phyloP scores from a whole-genome alignment of 2,113 vertebrate genomes.

The Cephalopholis sonnerati region DNA sequence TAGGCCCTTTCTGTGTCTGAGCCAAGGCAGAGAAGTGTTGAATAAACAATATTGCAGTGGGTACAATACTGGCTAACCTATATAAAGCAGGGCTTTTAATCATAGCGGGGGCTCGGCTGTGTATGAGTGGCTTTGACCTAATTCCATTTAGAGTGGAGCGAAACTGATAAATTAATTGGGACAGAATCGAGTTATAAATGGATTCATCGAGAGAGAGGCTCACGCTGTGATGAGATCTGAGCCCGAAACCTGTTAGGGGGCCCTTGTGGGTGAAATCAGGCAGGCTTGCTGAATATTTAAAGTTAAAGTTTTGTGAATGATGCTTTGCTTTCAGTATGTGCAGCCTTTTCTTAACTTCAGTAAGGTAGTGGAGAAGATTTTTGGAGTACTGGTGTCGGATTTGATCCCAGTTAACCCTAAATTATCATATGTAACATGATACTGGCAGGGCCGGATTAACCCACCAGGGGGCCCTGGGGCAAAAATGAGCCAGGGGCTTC shows the following conservation, averaged over 20 bases:
- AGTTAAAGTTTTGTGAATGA: conserved; percentile 3
- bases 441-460: background rate
- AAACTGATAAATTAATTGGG: conserved; percentile 78
- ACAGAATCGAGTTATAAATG: conserved; percentile 75
- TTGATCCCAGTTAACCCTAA: conserved; percentile 11
- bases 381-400: background rate
- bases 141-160: conserved; percentile 74
- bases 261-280: conserved; percentile 26
- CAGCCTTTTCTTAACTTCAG: background rate
- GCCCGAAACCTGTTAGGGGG: conserved; percentile 35
- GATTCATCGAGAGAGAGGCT: conserved; percentile 53
- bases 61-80: conserved; percentile 64
- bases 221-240: conserved; percentile 50
- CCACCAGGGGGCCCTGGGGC: background rate
- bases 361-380: background rate
- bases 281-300: conserved; percentile 18
- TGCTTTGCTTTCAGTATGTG: background rate
- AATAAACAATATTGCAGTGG: conserved; percentile 57
- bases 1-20: background rate
- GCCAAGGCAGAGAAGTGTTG: conserved; percentile 51
- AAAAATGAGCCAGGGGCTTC: background rate
- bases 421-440: conserved; percentile 1
- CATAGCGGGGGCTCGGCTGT: conserved; percentile 18
- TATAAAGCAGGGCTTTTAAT: conserved; percentile 68
- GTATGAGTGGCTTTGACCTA: conserved; percentile 74